Conservation (phyloP, 2,888 invertebrate genomes). For the Clunio marinus region DNA sequence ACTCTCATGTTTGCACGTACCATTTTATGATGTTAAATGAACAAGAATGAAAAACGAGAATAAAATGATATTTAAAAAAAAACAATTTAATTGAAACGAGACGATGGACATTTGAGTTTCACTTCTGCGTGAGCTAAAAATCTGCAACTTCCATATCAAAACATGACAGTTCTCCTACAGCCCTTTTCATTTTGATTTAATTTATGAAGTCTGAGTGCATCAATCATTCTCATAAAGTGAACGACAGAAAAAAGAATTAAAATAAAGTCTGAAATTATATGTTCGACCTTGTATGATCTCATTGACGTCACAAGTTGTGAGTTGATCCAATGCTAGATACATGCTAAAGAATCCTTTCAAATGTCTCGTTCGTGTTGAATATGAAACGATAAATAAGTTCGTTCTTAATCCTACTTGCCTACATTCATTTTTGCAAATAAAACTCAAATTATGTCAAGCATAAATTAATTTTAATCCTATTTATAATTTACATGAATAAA, state of each 20-base stretch:
- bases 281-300: conserved; percentile 7
- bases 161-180: too few species aligned
- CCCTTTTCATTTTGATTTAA: conserved; percentile 9
- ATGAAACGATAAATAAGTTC: too few species aligned
- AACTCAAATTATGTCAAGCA: too few species aligned
- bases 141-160: neutral
- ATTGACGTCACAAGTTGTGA: conserved; percentile 21
- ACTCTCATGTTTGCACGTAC: too few species aligned
- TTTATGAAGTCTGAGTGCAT: conserved; percentile 1
- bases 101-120: conserved; percentile 1
- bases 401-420: too few species aligned
- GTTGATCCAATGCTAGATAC: neutral
- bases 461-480: too few species aligned
- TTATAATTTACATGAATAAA: too few species aligned
- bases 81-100: conserved; percentile 6
- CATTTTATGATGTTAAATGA: neutral
- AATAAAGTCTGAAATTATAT: neutral
- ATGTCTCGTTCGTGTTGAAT: too few species aligned
- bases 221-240: neutral
- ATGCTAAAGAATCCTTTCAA: conserved; percentile 2
- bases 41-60: neutral
- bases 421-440: too few species aligned
- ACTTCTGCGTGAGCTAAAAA: conserved; percentile 13
- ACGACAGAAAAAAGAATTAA: neutral
- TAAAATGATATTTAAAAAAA: conserved; percentile 18